These are phyloP conservation scores for Rhabdomys pumilio DNA, from an alignment of 2,797 vertebrate genomes.

Conservation along the genomic window DNA sequence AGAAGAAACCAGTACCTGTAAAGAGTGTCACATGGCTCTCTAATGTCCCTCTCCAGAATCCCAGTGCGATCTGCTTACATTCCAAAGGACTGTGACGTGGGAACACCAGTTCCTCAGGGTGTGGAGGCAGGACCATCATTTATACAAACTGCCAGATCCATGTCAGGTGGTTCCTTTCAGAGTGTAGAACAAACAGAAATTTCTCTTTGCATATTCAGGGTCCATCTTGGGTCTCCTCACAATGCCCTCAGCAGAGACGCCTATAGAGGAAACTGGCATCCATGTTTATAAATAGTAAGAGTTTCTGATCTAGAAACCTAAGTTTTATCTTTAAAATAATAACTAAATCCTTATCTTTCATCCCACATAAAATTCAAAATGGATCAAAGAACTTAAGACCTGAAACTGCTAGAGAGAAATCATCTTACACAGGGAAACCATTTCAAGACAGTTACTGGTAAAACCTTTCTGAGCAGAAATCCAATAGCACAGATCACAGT, in stretches of 20 bases:
- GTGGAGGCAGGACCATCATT: neutral
- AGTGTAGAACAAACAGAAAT: neutral
- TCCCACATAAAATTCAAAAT: neutral
- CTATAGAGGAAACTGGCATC: neutral
- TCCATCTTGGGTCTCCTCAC: neutral
- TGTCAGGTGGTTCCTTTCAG: neutral
- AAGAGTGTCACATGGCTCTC: neutral
- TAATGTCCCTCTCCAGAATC: neutral
- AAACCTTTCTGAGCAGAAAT: neutral
- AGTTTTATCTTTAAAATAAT: neutral
- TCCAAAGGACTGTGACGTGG: neutral
- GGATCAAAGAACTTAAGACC: neutral
- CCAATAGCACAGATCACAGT: neutral
- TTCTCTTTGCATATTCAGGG: neutral
- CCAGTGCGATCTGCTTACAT: neutral
- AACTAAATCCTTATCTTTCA: neutral
- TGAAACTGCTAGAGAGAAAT: neutral
- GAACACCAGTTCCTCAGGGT: neutral
- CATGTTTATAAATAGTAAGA: neutral
- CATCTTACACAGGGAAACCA: too few relatives aligned
- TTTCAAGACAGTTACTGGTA: neutral
- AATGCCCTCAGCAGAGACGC: neutral
- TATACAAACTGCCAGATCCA: neutral
- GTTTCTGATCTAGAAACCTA: slow-evolving; percentile 15
- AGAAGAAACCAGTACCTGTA: neutral